Percentiles rank a stretch among this genome's conserved stretches.
phyloP scores from a whole-genome alignment of 1,140 invertebrate genomes.

The Carcinoscorpius rotundicauda region DNA sequence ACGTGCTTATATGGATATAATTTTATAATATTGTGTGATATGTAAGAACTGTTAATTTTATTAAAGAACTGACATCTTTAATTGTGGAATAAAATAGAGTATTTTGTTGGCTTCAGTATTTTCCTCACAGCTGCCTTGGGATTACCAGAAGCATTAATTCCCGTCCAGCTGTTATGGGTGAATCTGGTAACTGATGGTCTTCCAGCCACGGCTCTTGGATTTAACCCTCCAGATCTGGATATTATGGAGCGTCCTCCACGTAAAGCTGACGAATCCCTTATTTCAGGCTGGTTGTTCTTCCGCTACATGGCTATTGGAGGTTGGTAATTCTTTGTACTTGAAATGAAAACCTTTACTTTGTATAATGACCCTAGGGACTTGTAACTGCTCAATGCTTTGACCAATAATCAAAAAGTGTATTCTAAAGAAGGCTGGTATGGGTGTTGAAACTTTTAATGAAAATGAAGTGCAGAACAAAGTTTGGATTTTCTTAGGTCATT shows the following conservation, averaged over 20 bases:
- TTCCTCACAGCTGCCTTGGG: conserved; percentile 99
- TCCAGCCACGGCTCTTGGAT: conserved; percentile 97
- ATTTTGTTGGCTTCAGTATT: conserved; percentile 50
- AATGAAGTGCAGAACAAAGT: no score
- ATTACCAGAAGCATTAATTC: conserved; percentile 98
- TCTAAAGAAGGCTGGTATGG: no score
- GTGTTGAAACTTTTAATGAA: no score
- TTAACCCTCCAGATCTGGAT: conserved; percentile 99
- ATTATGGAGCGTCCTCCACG: conserved; percentile 95
- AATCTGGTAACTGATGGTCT: conserved; percentile 99
- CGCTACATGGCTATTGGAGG: conserved; percentile 62
- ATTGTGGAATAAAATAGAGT: neutral
- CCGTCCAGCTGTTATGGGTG: conserved; percentile 98
- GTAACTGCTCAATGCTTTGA: no score
- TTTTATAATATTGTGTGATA: neutral
- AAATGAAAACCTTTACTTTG: no score
- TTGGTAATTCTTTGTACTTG: no score
- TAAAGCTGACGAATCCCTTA: conserved; percentile 92
- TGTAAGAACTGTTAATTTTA: neutral
- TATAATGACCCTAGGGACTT: no score
- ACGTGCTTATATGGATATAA: neutral
- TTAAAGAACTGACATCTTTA: neutral
- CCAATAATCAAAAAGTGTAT: no score
- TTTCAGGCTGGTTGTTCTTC: conserved; percentile 99
- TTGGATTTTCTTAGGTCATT: no score